These are phyloP conservation scores for Holotrichia oblita DNA, from an alignment of 1,140 invertebrate genomes.

Conservation along the genomic window DNA sequence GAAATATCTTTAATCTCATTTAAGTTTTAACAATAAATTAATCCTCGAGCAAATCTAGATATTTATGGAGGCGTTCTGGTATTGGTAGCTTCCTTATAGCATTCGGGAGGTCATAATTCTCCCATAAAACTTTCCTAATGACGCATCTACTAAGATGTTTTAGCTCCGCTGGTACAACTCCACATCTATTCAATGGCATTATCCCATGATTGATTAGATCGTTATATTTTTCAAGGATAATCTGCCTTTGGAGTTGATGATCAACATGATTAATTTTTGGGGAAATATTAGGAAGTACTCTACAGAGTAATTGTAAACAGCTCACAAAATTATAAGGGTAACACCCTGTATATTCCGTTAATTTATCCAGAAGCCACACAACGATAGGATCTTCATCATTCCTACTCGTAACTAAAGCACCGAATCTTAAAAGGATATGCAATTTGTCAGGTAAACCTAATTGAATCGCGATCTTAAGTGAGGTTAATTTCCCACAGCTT, in stretches of 20 bases:
- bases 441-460: slow-evolving; percentile 76
- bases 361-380: slow-evolving; percentile 69
- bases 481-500: slow-evolving; percentile 74
- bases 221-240: slow-evolving; percentile 71
- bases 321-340: slow-evolving; percentile 73
- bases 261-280: slow-evolving; percentile 57
- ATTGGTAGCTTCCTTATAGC: slow-evolving; percentile 74
- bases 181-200: slow-evolving; percentile 69
- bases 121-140: slow-evolving; percentile 71
- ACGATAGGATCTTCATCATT: slow-evolving; percentile 63
- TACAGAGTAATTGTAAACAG: slow-evolving; percentile 73
- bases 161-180: slow-evolving; percentile 68
- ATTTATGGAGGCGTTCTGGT: slow-evolving; percentile 70
- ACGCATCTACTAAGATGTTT: slow-evolving; percentile 73
- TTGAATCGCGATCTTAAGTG: slow-evolving; percentile 75
- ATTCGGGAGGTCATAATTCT: slow-evolving; percentile 75
- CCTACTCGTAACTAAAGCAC: slow-evolving; percentile 67
- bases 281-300: slow-evolving; percentile 66
- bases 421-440: slow-evolving; percentile 75
- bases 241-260: slow-evolving; percentile 63
- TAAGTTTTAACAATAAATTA: slow-evolving; percentile 53
- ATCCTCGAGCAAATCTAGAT: slow-evolving; percentile 77
- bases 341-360: slow-evolving; percentile 70
- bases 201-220: slow-evolving; percentile 70
- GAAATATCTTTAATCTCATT: no score